Evolutionary conservation across 1,140 invertebrate genomes (phyloP).

Genomic region (Gonatopus flavifemur): DNA sequence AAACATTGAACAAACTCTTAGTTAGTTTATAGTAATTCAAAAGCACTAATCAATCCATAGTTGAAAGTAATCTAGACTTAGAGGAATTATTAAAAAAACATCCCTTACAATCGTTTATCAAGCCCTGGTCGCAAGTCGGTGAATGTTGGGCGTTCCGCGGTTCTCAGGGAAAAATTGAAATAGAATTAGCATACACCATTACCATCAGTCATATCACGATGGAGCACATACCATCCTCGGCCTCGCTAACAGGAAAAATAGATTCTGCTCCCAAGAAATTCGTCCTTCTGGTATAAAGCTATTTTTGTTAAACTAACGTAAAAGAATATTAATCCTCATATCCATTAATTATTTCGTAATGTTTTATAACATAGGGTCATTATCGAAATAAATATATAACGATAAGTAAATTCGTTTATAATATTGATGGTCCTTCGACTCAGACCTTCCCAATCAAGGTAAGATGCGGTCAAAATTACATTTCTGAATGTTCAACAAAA

Average conservation of each 20-base stretch:
- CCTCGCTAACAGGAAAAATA: slow-evolving; percentile 78
- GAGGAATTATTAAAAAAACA: too few relatives aligned
- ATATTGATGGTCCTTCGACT: slow-evolving; percentile 27
- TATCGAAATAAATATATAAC: slow-evolving; percentile 5
- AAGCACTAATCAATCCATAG: too few relatives aligned
- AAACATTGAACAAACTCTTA: too few relatives aligned
- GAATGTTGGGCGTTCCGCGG: slow-evolving; percentile 97
- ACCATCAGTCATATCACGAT: slow-evolving; percentile 74
- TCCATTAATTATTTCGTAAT: slow-evolving; percentile 7
- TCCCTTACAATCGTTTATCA: neutral
- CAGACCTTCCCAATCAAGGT: slow-evolving; percentile 40
- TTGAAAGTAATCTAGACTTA: too few relatives aligned
- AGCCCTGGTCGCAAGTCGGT: slow-evolving; percentile 64
- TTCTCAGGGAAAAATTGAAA: slow-evolving; percentile 65
- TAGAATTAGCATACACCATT: slow-evolving; percentile 33
- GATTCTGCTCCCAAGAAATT: slow-evolving; percentile 91
- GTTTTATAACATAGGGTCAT: slow-evolving; percentile 21
- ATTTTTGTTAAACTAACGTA: slow-evolving; percentile 2
- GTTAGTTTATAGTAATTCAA: too few relatives aligned
- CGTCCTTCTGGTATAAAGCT: slow-evolving; percentile 69
- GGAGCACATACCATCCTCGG: slow-evolving; percentile 79
- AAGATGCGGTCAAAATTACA: slow-evolving; percentile 9
- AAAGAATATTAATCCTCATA: slow-evolving; percentile 8
- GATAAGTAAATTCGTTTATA: slow-evolving; percentile 34
- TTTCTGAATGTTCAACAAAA: slow-evolving; percentile 4